Evolutionary conservation across 2,797 vertebrate species (phyloP).

Genomic region (Otus scops): DNA sequence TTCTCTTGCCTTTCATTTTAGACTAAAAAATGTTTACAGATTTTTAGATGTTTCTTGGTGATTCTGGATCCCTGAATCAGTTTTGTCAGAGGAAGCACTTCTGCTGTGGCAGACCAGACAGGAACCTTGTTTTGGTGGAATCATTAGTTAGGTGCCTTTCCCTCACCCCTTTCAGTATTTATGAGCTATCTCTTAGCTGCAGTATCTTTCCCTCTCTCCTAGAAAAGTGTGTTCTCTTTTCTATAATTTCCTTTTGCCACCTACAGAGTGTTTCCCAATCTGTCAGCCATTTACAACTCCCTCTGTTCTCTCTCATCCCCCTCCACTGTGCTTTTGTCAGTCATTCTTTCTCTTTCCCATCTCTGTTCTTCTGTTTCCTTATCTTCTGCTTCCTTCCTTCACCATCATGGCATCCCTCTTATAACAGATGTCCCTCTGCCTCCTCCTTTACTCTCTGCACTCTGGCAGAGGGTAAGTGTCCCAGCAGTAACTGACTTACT

Average conservation of each 20-base stretch:
- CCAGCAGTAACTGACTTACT: background rate
- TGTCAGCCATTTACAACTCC: slow-evolving; percentile 39
- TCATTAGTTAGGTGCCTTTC: background rate
- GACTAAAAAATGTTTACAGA: background rate
- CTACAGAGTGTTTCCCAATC: slow-evolving; percentile 28
- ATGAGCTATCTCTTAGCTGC: background rate
- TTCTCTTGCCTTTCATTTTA: background rate
- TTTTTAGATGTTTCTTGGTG: background rate
- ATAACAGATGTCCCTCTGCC: background rate
- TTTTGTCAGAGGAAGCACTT: background rate
- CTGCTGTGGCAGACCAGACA: background rate
- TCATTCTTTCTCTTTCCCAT: background rate
- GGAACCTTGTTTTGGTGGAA: background rate
- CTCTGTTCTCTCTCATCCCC: slow-evolving; percentile 29
- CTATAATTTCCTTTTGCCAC: slow-evolving; percentile 40
- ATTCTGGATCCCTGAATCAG: background rate
- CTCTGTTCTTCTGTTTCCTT: background rate
- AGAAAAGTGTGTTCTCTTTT: slow-evolving; percentile 10
- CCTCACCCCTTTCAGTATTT: background rate
- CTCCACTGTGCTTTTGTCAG: slow-evolving; percentile 56
- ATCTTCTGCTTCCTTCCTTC: background rate
- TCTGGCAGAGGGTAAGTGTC: background rate
- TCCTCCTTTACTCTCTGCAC: background rate
- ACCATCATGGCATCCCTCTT: background rate
- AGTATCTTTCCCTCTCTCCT: background rate